These are phyloP conservation scores for Hylaeus volcanicus DNA, from an alignment of 1,140 invertebrate genomes.

Conservation along the genomic window DNA sequence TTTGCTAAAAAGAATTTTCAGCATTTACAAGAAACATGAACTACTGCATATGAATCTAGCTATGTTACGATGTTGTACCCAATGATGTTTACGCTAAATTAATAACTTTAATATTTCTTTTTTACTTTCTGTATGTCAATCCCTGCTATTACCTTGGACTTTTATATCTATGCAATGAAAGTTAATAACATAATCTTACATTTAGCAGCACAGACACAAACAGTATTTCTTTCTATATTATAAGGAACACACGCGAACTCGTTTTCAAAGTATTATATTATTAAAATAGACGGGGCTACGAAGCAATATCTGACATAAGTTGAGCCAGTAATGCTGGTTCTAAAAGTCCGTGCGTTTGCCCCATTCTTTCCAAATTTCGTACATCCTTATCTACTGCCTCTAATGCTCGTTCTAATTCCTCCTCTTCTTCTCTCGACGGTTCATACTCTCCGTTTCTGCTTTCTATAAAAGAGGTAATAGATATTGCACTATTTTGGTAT, in stretches of 20 bases:
- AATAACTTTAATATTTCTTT: conserved; percentile 55
- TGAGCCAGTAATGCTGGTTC: conserved; percentile 79
- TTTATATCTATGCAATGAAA: conserved; percentile 60
- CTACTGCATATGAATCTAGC: conserved; percentile 44
- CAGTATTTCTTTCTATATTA: conserved; percentile 67
- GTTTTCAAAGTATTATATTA: conserved; percentile 49
- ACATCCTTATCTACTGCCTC: conserved; percentile 90
- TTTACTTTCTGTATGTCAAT: conserved; percentile 64
- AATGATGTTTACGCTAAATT: conserved; percentile 60
- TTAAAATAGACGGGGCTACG: conserved; percentile 74
- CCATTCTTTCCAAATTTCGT: conserved; percentile 87
- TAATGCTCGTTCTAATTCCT: conserved; percentile 90
- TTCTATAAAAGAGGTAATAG: conserved; percentile 78
- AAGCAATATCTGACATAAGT: conserved; percentile 80
- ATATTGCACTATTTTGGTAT: background rate
- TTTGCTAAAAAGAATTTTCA: conserved; percentile 52
- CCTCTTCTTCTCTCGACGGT: conserved; percentile 89
- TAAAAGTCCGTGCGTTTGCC: conserved; percentile 83
- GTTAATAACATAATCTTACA: conserved; percentile 69
- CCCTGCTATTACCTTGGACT: conserved; percentile 59
- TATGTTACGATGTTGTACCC: conserved; percentile 43
- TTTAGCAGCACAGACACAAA: conserved; percentile 72
- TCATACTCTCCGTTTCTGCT: conserved; percentile 87
- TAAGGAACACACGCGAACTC: conserved; percentile 68
- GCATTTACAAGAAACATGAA: conserved; percentile 47